Evolutionary conservation across 2,113 vertebrate species (phyloP).

Genomic region (Psammodynastes pulverulentus): DNA sequence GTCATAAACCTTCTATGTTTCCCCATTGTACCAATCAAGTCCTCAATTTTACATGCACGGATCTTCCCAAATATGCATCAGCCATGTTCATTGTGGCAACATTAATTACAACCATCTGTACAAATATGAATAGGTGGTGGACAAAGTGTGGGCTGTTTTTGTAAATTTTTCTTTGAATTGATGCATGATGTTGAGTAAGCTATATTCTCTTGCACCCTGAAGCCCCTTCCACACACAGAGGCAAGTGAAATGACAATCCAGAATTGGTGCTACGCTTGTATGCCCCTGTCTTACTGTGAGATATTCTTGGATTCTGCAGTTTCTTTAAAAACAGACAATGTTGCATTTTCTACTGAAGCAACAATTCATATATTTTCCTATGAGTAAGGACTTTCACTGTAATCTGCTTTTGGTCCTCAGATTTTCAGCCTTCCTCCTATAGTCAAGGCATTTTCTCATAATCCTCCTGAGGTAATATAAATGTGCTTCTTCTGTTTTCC

Average conservation of each 20-base stretch:
- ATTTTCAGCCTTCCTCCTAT: not conserved
- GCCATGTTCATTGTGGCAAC: too few species aligned
- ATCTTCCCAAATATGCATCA: not conserved
- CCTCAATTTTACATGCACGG: not conserved
- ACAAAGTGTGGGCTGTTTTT: not conserved
- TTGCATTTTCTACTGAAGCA: not conserved
- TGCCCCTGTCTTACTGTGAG: not conserved
- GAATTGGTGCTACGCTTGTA: not conserved
- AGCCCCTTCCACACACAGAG: not conserved
- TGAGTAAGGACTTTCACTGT: not conserved
- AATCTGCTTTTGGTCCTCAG: not conserved
- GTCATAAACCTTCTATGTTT: not conserved
- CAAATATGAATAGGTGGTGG: not conserved
- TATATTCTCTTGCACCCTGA: not conserved
- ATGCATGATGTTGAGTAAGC: not conserved
- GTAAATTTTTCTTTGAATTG: not conserved
- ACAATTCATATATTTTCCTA: not conserved
- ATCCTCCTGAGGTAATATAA: not conserved
- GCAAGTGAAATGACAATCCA: not conserved
- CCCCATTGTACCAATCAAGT: not conserved
- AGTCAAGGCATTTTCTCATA: not conserved
- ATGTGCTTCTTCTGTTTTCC: not conserved
- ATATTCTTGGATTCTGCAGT: not conserved
- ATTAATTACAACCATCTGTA: not conserved
- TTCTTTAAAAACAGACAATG: not conserved